Evolutionary conservation across 2,113 vertebrate genomes (phyloP).

Genomic region (Beaufortia kweichowensis): DNA sequence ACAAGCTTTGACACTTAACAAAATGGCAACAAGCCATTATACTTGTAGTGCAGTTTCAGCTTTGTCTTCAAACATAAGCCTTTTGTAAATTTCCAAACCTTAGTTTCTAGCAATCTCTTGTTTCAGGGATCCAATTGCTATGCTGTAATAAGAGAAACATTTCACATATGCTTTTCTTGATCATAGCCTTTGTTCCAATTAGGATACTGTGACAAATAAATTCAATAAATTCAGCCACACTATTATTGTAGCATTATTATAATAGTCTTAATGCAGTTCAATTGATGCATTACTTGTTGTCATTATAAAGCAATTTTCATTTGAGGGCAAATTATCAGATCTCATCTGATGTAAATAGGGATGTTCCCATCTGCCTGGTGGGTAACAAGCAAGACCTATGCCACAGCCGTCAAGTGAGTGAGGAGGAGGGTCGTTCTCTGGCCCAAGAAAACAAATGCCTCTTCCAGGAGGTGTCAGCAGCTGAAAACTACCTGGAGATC

Average conservation of each 20-base stretch:
- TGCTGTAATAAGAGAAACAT: neutral
- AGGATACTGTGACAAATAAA: slow-evolving; percentile 4
- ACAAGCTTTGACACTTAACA: slow-evolving; percentile 21
- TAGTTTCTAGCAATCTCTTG: neutral
- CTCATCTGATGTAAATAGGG: slow-evolving; percentile 57
- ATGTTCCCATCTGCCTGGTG: slow-evolving; percentile 72
- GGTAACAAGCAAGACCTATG: slow-evolving; percentile 79
- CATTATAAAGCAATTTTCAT: neutral
- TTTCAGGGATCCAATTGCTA: neutral
- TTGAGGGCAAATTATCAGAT: neutral
- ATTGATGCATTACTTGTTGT: neutral
- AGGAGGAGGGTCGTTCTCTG: slow-evolving; percentile 71
- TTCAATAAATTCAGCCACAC: neutral
- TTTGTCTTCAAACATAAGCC: neutral
- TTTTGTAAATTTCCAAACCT: neutral
- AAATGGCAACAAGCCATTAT: neutral
- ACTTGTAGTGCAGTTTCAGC: neutral
- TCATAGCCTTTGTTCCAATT: neutral
- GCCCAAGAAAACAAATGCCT: slow-evolving; percentile 69
- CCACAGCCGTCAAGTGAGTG: slow-evolving; percentile 71
- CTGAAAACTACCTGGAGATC: slow-evolving; percentile 77
- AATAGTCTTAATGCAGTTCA: neutral
- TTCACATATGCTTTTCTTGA: neutral
- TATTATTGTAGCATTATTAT: neutral
- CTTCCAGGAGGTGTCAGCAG: slow-evolving; percentile 78